Evolutionary conservation across 1,140 invertebrate genomes (phyloP).

Genomic region (Chymomyza costata): DNA sequence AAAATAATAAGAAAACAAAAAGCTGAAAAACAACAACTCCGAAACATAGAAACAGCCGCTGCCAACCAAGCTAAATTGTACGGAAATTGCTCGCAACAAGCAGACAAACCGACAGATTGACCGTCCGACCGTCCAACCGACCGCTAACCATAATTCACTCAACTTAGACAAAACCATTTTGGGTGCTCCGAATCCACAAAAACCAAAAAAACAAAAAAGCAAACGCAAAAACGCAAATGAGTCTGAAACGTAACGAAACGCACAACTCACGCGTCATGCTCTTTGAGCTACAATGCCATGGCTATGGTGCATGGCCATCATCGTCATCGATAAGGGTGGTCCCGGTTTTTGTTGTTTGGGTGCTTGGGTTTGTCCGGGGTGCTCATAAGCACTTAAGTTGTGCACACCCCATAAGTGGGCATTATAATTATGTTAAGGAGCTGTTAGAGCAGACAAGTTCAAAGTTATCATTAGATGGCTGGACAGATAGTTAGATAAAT

Average conservation of each 20-base stretch:
- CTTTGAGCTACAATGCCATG: slow-evolving; percentile 37
- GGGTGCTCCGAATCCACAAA: slow-evolving; percentile 27
- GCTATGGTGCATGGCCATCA: slow-evolving; percentile 22
- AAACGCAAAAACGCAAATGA: slow-evolving; percentile 66
- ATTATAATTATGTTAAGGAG: slow-evolving; percentile 67
- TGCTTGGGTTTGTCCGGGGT: not conserved
- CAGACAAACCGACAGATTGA: slow-evolving; percentile 40
- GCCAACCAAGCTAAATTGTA: slow-evolving; percentile 58
- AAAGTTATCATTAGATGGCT: slow-evolving; percentile 69
- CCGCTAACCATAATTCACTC: slow-evolving; percentile 71
- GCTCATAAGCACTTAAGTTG: slow-evolving; percentile 55
- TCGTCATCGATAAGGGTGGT: slow-evolving; percentile 52
- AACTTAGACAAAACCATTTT: slow-evolving; percentile 72
- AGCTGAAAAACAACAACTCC: not conserved
- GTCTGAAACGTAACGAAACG: slow-evolving; percentile 49
- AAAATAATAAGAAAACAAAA: slow-evolving; percentile 27
- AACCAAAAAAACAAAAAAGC: slow-evolving; percentile 44
- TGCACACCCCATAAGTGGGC: slow-evolving; percentile 50
- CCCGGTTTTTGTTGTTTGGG: slow-evolving; percentile 23
- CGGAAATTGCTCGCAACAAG: slow-evolving; percentile 72
- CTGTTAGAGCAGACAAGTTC: slow-evolving; percentile 57
- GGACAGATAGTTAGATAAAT: slow-evolving; percentile 44
- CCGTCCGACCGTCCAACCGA: slow-evolving; percentile 41
- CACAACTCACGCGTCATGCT: no score
- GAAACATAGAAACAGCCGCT: slow-evolving; percentile 51